These are phyloP conservation scores for Hafferia zeledoni DNA, from an alignment of 2,797 vertebrate genomes.

Conservation along the genomic window DNA sequence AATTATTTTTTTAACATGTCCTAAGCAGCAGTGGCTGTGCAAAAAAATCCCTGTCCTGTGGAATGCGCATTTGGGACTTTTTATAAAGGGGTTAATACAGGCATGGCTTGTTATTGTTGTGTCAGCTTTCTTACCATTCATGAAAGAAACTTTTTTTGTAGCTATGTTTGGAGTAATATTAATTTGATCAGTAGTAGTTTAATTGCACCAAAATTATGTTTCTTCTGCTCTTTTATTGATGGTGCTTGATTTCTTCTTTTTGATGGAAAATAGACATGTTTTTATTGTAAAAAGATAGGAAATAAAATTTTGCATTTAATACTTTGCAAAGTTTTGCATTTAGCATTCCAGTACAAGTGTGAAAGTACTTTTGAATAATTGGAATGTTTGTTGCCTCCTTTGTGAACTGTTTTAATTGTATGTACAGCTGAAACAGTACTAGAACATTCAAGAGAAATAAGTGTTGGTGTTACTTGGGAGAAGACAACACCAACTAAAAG, in stretches of 20 bases:
- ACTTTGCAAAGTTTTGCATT: not conserved
- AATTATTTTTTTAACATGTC: not conserved
- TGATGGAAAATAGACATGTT: not conserved
- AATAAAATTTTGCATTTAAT: not conserved
- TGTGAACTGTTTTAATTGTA: not conserved
- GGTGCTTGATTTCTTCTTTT: not conserved
- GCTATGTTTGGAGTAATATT: not conserved
- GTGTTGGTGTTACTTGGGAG: not conserved
- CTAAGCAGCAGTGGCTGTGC: not conserved
- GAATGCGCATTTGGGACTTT: not conserved
- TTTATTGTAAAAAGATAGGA: not conserved
- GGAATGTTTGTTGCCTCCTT: not conserved
- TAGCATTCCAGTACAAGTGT: not conserved
- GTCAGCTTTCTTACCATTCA: not conserved
- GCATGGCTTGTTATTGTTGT: not conserved
- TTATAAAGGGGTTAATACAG: not conserved
- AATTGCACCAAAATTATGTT: not conserved
- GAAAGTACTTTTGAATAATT: not conserved
- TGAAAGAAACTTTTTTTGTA: not conserved
- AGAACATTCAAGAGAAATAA: not conserved
- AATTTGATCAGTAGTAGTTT: not conserved
- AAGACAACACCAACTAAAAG: not conserved
- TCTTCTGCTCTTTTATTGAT: not conserved
- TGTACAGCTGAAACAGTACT: not conserved
- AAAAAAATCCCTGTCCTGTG: not conserved